Percentiles rank a stretch among this genome's conserved stretches.
Evolutionary conservation across 2,888 invertebrate genomes (phyloP).

Genomic region (Dolichomitus sp.): DNA sequence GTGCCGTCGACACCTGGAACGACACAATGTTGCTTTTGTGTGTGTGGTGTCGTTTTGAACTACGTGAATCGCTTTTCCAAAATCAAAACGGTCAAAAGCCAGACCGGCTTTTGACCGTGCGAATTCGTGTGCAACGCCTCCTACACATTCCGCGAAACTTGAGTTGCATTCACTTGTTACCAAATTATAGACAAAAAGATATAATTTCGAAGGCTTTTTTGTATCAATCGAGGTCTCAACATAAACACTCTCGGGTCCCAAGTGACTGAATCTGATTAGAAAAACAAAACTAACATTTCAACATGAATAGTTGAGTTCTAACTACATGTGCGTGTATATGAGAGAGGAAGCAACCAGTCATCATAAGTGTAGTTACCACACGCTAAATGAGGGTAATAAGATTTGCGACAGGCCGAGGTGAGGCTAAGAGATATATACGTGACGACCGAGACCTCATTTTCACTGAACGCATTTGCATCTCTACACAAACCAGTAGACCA

Average conservation of each 20-base stretch:
- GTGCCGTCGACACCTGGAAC: too few relatives aligned
- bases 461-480: constrained; percentile 26
- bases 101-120: too few relatives aligned
- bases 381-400: constrained; percentile 78
- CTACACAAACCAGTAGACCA: constrained; percentile 7
- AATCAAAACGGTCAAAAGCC: too few relatives aligned
- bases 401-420: constrained; percentile 71
- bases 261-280: background rate
- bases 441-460: constrained; percentile 64
- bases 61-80: too few relatives aligned
- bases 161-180: too few relatives aligned
- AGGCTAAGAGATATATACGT: constrained; percentile 45
- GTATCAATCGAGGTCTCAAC: background rate
- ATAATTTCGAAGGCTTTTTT: too few relatives aligned
- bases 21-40: too few relatives aligned
- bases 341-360: constrained; percentile 51
- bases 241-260: background rate
- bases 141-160: background rate
- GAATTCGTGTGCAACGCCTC: too few relatives aligned
- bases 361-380: constrained; percentile 48
- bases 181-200: background rate
- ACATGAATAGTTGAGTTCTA: too few relatives aligned
- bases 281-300: background rate
- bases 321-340: background rate
- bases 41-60: too few relatives aligned